Evolutionary conservation across 2,888 invertebrate genomes (phyloP).

Genomic region (Hyposoter didymator): DNA sequence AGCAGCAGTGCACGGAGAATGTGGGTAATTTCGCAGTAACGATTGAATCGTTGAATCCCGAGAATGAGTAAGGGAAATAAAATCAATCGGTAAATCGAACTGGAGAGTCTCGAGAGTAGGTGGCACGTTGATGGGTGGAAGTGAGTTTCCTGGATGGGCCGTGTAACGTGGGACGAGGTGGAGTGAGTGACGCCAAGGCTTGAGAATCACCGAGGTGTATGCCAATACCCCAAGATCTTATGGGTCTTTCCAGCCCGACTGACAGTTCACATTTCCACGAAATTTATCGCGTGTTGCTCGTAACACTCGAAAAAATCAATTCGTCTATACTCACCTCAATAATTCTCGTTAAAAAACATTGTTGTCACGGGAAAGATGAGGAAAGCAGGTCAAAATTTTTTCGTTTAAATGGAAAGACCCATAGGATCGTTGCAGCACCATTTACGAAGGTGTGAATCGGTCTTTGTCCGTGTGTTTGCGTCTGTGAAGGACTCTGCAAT

Average conservation of each 20-base stretch:
- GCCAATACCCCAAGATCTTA: slow-evolving; percentile 35
- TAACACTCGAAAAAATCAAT: background rate
- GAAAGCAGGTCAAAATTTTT: background rate
- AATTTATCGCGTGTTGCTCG: background rate
- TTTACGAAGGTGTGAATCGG: slow-evolving; percentile 51
- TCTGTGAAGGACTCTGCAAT: slow-evolving; percentile 64
- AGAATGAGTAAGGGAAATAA: slow-evolving; percentile 36
- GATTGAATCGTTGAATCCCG: slow-evolving; percentile 36
- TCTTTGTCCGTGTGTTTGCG: slow-evolving; percentile 34
- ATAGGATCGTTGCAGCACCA: background rate
- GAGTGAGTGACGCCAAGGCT: slow-evolving; percentile 54
- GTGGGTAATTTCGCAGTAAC: slow-evolving; percentile 28
- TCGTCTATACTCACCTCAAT: background rate
- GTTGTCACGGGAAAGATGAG: background rate
- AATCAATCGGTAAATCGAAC: slow-evolving; percentile 71
- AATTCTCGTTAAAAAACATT: background rate
- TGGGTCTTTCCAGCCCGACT: slow-evolving; percentile 17
- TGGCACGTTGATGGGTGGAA: slow-evolving; percentile 64
- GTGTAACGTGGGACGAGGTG: slow-evolving; percentile 40
- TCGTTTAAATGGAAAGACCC: background rate
- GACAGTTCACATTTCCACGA: background rate
- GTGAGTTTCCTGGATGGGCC: slow-evolving; percentile 61
- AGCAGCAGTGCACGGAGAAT: background rate
- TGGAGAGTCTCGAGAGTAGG: slow-evolving; percentile 40
- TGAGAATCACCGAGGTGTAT: slow-evolving; percentile 43